Evolutionary conservation across 2,797 vertebrate species (phyloP), one percentile per base, ranked within the genome.

Genomic region (Peromyscus melanophrys): DNA sequence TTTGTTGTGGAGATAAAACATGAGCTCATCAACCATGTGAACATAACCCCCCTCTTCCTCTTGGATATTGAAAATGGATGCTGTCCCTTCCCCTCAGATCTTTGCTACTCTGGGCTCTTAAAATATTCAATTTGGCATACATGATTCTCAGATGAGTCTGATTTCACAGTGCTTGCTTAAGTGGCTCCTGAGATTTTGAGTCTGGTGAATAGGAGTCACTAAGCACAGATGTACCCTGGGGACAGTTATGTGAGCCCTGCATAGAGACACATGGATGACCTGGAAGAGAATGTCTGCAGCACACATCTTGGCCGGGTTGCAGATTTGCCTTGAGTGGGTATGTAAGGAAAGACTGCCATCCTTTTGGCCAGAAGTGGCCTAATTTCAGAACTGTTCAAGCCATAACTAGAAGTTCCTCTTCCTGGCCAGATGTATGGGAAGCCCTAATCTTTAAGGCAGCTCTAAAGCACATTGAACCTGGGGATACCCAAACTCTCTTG

Each of bases 151-250:
- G 6, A 31, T 92, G 52, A 17, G 52, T 93, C 34, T 95, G 34
- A 29, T 37, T 96, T 83, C 92, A 77, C 40, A 77, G 75, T 67
- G 61, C 14, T 85, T n/a, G 16, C 67, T 88, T 89, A 52, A n/a
- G 34, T 40, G 92, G 63, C 52, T 85, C 59, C 91, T 43, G 43
- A 76, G 73, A n/a, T 94, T 12, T n/a, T 83, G 96, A 94, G 55
- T 63, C 57, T 40, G 73, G 10, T 89, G 67, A 86, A 80, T 90
- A 63, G n/a, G 31, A 85, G 82, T 96, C 92, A 93, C n/a, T 94
- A 37, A 89, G 69, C 85, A 94, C 37, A 86, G 40, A 96, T 69
- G 34, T 77, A 76, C 3, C 55, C n/a, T 85, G 29, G 37, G 55
- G 49, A 43, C 6, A 89, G 85, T 83, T 43, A 75, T 49, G 27